Percentiles rank a stretch among this genome's conserved stretches.
These are phyloP conservation scores for Cichladusa arquata DNA, from an alignment of 2,113 vertebrate genomes.

Conservation along the genomic window DNA sequence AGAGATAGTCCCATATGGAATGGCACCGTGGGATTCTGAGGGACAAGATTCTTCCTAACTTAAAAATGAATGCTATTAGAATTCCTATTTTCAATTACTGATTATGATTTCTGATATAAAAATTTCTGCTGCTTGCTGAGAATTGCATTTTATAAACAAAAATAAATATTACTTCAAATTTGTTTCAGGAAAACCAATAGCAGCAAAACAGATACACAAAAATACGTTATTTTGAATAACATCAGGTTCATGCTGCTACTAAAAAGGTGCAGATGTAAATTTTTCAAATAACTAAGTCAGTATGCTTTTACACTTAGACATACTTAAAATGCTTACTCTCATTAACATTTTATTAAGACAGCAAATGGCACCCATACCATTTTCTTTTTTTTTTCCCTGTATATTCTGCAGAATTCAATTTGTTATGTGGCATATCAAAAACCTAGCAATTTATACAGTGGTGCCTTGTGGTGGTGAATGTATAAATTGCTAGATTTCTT, in stretches of 20 bases:
- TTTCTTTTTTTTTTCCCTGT: background rate
- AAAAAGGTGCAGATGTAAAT: background rate
- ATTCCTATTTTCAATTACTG: background rate
- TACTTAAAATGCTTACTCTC: background rate
- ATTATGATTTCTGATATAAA: background rate
- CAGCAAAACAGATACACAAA: background rate
- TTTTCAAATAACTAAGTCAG: background rate
- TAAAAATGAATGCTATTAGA: background rate
- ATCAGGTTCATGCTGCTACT: background rate
- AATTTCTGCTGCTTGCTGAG: background rate
- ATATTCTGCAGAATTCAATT: background rate
- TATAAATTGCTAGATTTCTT: background rate
- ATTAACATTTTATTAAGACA: background rate
- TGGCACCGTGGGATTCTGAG: background rate
- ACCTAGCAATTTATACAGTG: background rate
- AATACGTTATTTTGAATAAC: background rate
- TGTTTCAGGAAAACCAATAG: background rate
- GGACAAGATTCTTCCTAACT: background rate
- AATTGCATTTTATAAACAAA: background rate
- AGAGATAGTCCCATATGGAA: background rate
- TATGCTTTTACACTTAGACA: background rate
- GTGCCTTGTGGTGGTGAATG: background rate
- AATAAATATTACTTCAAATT: background rate
- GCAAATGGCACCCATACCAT: background rate
- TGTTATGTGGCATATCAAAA: background rate